Evolutionary conservation across 2,797 vertebrate species (phyloP).

Genomic region (Lophotriccus pileatus): DNA sequence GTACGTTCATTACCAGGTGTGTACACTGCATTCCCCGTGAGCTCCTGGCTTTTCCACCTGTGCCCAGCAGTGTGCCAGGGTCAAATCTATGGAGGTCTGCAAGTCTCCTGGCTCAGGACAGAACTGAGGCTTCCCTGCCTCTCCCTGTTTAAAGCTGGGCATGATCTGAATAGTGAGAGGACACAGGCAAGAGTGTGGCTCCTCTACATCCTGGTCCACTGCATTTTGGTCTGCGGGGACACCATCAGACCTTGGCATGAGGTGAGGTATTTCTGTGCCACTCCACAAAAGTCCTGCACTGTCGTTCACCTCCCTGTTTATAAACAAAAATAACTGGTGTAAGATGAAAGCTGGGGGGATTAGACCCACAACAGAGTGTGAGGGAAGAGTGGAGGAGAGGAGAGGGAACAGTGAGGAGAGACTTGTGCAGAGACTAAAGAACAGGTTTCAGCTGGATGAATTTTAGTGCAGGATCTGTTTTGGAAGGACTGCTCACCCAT

Average conservation of each 20-base stretch:
- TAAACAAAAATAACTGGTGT: neutral
- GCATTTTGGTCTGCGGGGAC: neutral
- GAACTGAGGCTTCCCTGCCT: neutral
- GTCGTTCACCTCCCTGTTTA: neutral
- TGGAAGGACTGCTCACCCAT: neutral
- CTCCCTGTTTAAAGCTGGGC: neutral
- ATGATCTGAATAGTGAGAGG: neutral
- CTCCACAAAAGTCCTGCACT: neutral
- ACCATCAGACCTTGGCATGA: neutral
- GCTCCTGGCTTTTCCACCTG: neutral
- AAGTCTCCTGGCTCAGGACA: neutral
- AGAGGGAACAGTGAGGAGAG: neutral
- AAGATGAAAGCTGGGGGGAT: neutral
- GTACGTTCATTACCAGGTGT: neutral
- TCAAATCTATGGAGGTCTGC: neutral
- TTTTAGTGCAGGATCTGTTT: neutral
- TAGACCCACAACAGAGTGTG: neutral
- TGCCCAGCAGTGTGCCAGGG: neutral
- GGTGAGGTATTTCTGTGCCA: neutral
- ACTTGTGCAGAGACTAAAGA: neutral
- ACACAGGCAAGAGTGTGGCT: neutral
- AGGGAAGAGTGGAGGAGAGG: neutral
- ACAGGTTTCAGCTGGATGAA: neutral
- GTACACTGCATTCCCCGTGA: neutral
- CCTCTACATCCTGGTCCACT: neutral